Evolutionary conservation across 2,113 vertebrate genomes (phyloP).

Genomic region (Alligator sinensis): DNA sequence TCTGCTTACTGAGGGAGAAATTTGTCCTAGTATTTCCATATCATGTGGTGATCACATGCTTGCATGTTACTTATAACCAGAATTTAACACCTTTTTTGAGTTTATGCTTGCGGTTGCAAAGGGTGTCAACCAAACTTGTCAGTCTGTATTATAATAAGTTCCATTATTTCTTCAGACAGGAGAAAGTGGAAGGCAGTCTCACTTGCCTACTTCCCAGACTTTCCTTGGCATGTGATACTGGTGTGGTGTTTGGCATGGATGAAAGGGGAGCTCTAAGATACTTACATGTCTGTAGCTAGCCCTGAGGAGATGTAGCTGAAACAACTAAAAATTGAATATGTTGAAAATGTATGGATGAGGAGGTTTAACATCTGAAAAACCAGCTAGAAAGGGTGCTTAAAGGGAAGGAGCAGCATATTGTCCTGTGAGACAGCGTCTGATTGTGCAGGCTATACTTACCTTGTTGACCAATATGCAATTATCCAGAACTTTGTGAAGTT

Average conservation of each 20-base stretch:
- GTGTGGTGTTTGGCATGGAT: conserved; percentile 59
- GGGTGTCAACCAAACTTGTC: conserved; percentile 53
- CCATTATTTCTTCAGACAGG: conserved; percentile 50
- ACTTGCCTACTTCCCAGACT: conserved; percentile 61
- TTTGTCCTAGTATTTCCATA: background rate
- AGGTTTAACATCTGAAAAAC: conserved; percentile 11
- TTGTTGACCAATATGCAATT: background rate
- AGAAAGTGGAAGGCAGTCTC: conserved; percentile 59
- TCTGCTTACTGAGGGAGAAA: background rate
- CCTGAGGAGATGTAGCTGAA: conserved; percentile 49
- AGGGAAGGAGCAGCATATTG: background rate
- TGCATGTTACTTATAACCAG: conserved; percentile 19
- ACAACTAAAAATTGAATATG: conserved; percentile 50
- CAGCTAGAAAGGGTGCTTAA: background rate
- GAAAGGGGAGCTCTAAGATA: conserved; percentile 57
- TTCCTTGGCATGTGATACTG: conserved; percentile 35
- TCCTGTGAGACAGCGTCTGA: background rate
- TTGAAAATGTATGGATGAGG: conserved; percentile 36
- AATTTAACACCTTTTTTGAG: background rate
- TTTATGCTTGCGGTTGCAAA: conserved; percentile 44
- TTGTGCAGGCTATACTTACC: background rate
- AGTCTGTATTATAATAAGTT: conserved; percentile 47
- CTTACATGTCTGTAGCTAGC: conserved; percentile 51
- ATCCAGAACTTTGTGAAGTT: background rate
- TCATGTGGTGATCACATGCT: background rate